Percentiles rank a stretch among this genome's conserved stretches.
These are phyloP conservation scores for Drosophila quinaria DNA, from an alignment of 2,888 invertebrate genomes.

Conservation along the genomic window DNA sequence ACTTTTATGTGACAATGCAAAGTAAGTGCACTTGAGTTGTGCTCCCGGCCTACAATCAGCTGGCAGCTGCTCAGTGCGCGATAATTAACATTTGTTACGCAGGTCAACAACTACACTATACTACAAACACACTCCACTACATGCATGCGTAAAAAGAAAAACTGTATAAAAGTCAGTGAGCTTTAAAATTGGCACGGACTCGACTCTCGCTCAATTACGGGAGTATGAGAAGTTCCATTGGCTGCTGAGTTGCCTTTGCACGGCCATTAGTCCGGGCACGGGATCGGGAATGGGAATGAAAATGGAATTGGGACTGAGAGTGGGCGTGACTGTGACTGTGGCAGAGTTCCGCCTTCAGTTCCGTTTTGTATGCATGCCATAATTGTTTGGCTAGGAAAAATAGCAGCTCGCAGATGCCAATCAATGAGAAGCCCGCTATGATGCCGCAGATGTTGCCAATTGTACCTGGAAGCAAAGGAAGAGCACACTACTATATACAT, in stretches of 20 bases:
- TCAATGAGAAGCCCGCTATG: conserved; percentile 88
- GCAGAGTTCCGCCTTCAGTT: conserved; percentile 57
- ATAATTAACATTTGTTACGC: conserved; percentile 68
- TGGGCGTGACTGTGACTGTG: conserved; percentile 32
- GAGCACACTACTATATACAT: conserved; percentile 14
- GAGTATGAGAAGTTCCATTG: conserved; percentile 74
- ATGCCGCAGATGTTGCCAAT: conserved; percentile 89
- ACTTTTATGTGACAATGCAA: conserved; percentile 77
- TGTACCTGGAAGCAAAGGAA: conserved; percentile 86
- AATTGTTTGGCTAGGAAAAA: conserved; percentile 87
- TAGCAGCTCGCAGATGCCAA: conserved; percentile 87
- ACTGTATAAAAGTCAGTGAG: conserved; percentile 76
- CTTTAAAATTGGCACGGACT: conserved; percentile 76
- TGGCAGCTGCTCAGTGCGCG: conserved; percentile 58
- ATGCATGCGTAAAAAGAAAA: conserved; percentile 41
- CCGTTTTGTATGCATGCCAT: conserved; percentile 66
- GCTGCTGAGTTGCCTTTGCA: conserved; percentile 53
- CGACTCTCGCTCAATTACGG: conserved; percentile 59
- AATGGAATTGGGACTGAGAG: conserved; percentile 6
- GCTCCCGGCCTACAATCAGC: conserved; percentile 58
- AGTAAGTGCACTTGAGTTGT: conserved; percentile 76
- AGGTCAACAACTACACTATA: conserved; percentile 48
- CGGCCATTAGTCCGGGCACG: conserved; percentile 57
- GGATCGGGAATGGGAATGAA: conserved; percentile 17
- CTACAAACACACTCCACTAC: conserved; percentile 14